Evolutionary conservation across 2,113 vertebrate genomes (phyloP), one percentile per base, ranked within the genome.

Genomic region (Sciurus niger): DNA sequence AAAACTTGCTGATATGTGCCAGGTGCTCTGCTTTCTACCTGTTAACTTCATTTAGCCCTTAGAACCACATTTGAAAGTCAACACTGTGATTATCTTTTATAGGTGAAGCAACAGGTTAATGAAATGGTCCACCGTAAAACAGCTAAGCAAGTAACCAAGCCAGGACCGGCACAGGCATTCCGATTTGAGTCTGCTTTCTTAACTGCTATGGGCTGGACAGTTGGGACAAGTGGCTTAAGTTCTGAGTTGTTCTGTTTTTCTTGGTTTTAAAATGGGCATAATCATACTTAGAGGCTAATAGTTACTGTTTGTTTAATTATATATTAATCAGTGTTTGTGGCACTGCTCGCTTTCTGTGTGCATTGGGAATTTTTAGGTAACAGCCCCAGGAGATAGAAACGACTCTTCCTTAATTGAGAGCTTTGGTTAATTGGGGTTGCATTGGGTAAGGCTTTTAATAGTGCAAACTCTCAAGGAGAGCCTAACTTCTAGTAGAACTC

Each of bases 371-470:
- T 96, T 63, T 93, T 86, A 95, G 89, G 46, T 89, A 16, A 48
- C 40, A 68, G 82, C 70, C 89, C 51, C 82, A 80, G 84, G 94
- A 98, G 90, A 70, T 18, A 48, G 84, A 80, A 94, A 48, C 43
- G 88, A 11, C 73, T 58, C 51, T 80, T 84, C 40, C 34, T 80
- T 84, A 48, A 43, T 77, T 80, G 88, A 96, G 94, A 94, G 58
- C 40, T 67, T 95, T 88, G 93, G 48, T 94, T 97, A 96, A 97
- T 97, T 97, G 84, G 84, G 17, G 12, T 93, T 77, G 20, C 65
- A 12, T 17, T 72, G 68, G 74, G 48, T 89, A 63, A 85, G 94
- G 25, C 30, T 89, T 86, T 95, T 96, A 89, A 68, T 84, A 77
- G 25, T 76, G 14, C 82, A n/a, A 89, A 87, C 53, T 96, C 74